These are phyloP conservation scores for Acanthurus leucopareius DNA, from an alignment of 2,797 vertebrate species.

Conservation along the genomic window DNA sequence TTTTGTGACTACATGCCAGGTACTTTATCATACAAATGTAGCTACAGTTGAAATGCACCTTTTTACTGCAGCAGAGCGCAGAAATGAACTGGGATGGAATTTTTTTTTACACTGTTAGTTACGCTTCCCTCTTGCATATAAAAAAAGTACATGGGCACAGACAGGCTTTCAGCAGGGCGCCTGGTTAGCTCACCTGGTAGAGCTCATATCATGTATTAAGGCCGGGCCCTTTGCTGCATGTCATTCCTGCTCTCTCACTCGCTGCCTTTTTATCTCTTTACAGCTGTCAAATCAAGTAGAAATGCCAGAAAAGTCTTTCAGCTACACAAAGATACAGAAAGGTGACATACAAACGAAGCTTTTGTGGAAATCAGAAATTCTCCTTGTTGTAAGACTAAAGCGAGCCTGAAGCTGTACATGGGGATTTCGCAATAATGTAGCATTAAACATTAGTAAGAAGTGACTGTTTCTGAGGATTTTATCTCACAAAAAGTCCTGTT, in stretches of 20 bases:
- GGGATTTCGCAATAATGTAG: background rate
- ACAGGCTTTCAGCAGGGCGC: conserved; percentile 28
- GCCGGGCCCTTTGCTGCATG: too few relatives aligned
- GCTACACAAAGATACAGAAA: background rate
- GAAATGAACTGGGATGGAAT: conserved; percentile 14
- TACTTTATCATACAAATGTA: conserved; percentile 46
- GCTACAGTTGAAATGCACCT: conserved; percentile 22
- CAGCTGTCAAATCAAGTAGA: too few relatives aligned
- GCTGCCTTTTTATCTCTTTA: too few relatives aligned
- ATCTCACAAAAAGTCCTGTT: background rate
- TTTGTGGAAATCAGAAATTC: background rate
- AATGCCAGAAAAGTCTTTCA: too few relatives aligned
- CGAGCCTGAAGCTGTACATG: background rate
- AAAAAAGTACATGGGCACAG: conserved; percentile 20
- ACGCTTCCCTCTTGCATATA: conserved; percentile 17
- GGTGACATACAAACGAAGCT: background rate
- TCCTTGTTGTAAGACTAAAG: background rate
- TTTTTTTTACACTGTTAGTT: conserved; percentile 17
- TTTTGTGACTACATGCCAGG: conserved; percentile 33
- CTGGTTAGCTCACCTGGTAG: too few relatives aligned
- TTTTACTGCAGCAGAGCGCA: conserved; percentile 40
- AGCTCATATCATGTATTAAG: too few relatives aligned
- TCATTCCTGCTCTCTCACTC: too few relatives aligned
- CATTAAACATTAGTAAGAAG: background rate
- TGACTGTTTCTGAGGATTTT: background rate